Evolutionary conservation across 2,888 invertebrate genomes (phyloP), one percentile per base, ranked within the genome.

Genomic region (Ophioninae sp.): DNA sequence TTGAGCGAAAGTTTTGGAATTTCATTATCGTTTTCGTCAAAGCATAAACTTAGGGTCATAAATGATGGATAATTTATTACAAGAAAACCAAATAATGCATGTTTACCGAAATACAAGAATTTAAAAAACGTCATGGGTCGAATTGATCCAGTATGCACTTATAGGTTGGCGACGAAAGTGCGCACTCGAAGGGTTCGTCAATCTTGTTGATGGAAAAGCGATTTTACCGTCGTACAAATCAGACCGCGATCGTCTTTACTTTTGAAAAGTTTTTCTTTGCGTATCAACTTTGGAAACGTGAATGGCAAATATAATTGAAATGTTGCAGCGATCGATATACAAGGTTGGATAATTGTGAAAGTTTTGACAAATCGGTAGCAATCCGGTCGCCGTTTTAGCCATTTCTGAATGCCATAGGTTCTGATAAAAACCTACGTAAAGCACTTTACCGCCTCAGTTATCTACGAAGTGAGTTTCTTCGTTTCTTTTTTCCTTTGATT

Each of bases 401-500:
- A 23, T 20, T 10, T 44, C 20, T 41, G 41, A 61, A 44, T 7
- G 17, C 13, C 39, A 7, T 64, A n/a, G 30, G 57, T 64, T 50
- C 6, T 64, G 61, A 74, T 44, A 56, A 73, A 62, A 30, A 74
- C 62, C 73, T 61, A 41, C 21, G 41, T 6, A 59, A 59, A 39
- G 37, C n/a, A 72, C 39, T 10, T n/a, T n/a, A 20, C n/a, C n/a
- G 1, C 3, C n/a, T 30, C 13, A 6, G 39, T 8, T 7, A 59
- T 23, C 39, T 30, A 2, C 23, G 41, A 21, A 7, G 10, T 21
- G 17, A 21, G 37, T 41, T 57, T 13, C 13, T 21, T 65, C 44
- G 39, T 67, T 61, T 50, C 44, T 56, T 56, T 13, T 39, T 41
- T 20, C 62, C 56, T 67, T 64, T 20, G 44, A 21, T 56, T 13